Evolutionary conservation across 2,113 vertebrate species (phyloP).

Genomic region (Ictidomys tridecemlineatus): DNA sequence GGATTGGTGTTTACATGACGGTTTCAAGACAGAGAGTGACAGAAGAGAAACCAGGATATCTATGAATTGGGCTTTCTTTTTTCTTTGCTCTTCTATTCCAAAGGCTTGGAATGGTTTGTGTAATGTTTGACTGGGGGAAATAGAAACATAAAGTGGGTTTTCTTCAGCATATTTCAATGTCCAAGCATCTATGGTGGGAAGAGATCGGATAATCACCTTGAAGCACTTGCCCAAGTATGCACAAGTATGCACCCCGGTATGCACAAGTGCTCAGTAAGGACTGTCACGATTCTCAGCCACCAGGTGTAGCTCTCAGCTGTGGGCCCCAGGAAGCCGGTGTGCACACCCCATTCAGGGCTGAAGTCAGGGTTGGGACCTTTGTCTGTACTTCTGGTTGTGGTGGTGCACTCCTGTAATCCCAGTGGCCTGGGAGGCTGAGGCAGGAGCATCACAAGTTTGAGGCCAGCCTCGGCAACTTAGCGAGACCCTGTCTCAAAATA

Average conservation of each 20-base stretch:
- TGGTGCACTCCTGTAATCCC: too few species aligned
- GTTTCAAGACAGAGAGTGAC: background rate
- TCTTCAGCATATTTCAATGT: background rate
- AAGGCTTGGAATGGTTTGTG: fast-evolving
- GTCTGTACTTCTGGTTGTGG: too few species aligned
- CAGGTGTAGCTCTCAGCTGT: fast-evolving
- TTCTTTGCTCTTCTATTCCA: background rate
- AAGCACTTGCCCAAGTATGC: too few species aligned
- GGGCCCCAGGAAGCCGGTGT: too few species aligned
- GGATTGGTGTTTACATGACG: background rate
- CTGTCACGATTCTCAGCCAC: fast-evolving
- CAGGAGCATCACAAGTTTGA: too few species aligned
- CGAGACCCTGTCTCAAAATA: too few species aligned
- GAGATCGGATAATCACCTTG: background rate
- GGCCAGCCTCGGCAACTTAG: too few species aligned
- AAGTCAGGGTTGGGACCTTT: background rate
- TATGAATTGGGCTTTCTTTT: background rate
- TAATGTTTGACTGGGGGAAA: too few species aligned
- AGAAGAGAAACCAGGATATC: fast-evolving
- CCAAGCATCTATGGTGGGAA: background rate
- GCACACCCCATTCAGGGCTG: fast-evolving
- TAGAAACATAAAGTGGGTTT: background rate
- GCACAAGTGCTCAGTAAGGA: background rate
- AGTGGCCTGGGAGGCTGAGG: too few species aligned
- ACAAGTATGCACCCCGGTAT: too few species aligned